phyloP scores from a whole-genome alignment of 2,797 vertebrate species.

The Bradypodion ventrale region DNA sequence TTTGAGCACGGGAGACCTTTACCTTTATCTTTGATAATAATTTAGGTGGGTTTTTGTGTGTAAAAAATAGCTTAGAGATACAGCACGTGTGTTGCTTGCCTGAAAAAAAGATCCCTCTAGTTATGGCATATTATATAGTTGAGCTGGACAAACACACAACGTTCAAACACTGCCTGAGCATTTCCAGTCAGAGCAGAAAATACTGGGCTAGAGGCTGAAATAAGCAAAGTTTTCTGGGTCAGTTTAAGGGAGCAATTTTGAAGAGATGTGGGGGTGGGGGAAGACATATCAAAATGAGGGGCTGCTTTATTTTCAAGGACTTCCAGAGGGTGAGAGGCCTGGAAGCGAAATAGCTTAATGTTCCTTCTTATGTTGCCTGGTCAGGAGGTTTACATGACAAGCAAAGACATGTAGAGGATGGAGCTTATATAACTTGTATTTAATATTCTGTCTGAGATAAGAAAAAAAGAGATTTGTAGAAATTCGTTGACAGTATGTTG shows the following conservation, averaged over 20 bases:
- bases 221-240: background rate
- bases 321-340: background rate
- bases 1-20: no score
- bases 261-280: background rate
- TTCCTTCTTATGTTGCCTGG: background rate
- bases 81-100: background rate
- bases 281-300: background rate
- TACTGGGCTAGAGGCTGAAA: background rate
- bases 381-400: background rate
- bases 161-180: background rate
- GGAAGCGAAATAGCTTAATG: background rate
- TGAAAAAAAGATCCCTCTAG: background rate
- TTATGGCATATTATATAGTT: background rate
- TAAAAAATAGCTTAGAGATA: background rate
- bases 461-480: background rate
- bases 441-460: background rate
- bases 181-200: background rate
- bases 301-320: background rate
- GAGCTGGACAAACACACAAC: background rate
- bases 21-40: no score
- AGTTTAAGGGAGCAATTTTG: background rate
- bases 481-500: background rate
- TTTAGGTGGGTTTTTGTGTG: no score
- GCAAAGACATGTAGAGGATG: background rate
- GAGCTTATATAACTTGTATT: background rate